Evolutionary conservation across 2,797 vertebrate species (phyloP).

Genomic region (Podargus strigoides): DNA sequence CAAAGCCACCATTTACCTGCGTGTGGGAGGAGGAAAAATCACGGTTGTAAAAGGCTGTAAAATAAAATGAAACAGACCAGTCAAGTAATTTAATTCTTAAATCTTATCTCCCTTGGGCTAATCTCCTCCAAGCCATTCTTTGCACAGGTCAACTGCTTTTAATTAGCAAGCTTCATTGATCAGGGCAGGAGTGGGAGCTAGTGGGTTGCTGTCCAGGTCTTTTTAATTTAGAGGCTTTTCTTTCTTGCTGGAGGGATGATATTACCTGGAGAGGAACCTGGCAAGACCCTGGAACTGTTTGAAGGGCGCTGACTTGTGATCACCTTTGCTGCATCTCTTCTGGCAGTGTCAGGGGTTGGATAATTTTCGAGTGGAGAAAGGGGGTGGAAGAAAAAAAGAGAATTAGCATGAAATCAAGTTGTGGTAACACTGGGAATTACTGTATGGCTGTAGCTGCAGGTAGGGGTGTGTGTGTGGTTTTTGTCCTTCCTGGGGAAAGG

Average conservation of each 20-base stretch:
- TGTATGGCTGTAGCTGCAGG: not conserved
- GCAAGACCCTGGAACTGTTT: constrained; percentile 18
- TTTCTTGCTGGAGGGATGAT: not conserved
- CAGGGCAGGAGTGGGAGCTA: constrained; percentile 35
- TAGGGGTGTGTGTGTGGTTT: not conserved
- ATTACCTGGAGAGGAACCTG: constrained; percentile 2
- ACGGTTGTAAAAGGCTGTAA: constrained; percentile 9
- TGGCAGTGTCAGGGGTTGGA: constrained; percentile 9
- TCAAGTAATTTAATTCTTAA: constrained; percentile 57
- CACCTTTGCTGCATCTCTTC: not conserved
- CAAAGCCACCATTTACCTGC: not conserved
- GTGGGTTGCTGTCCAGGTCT: constrained; percentile 30
- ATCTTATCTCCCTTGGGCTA: constrained; percentile 42
- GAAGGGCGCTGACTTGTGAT: not conserved
- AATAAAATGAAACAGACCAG: constrained; percentile 42
- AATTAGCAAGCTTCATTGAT: constrained; percentile 67
- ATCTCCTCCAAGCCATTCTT: constrained; percentile 25
- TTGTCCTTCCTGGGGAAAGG: not conserved
- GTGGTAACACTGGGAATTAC: not conserved
- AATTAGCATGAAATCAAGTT: not conserved
- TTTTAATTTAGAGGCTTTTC: constrained; percentile 49
- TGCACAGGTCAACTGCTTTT: constrained; percentile 63
- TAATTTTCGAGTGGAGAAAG: not conserved
- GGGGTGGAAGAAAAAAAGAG: not conserved
- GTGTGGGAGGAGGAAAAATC: not conserved